These are phyloP conservation scores for Drosophila emarginata DNA, from an alignment of 2,888 invertebrate species.

Conservation along the genomic window DNA sequence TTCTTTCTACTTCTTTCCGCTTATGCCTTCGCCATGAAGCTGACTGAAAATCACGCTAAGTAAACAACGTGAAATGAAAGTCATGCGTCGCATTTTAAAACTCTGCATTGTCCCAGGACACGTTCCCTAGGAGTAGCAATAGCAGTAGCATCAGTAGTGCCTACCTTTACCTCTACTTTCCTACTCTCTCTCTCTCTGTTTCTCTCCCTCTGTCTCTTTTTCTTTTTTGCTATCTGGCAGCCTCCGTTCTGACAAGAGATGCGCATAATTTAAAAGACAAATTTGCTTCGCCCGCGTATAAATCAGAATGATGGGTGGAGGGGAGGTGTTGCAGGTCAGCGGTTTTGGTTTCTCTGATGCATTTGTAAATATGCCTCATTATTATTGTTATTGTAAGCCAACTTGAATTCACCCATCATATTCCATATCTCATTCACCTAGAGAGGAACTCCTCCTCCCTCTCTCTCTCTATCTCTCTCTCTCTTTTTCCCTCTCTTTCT, in stretches of 20 bases:
- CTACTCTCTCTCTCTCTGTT: background rate
- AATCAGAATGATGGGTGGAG: slow-evolving; percentile 10
- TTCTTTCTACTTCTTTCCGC: background rate
- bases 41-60: slow-evolving; percentile 70
- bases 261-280: slow-evolving; percentile 75
- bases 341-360: slow-evolving; percentile 39
- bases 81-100: slow-evolving; percentile 75
- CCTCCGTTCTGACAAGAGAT: slow-evolving; percentile 48
- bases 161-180: no score
- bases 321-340: background rate
- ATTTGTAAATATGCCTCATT: slow-evolving; percentile 73
- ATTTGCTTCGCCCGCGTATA: slow-evolving; percentile 50
- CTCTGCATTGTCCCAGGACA: slow-evolving; percentile 50
- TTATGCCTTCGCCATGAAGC: slow-evolving; percentile 9
- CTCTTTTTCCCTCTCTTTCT: background rate
- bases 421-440: background rate
- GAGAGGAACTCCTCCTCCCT: no score
- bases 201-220: background rate
- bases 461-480: no score
- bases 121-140: slow-evolving; percentile 16
- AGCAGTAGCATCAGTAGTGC: background rate
- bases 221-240: no score
- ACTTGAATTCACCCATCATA: slow-evolving; percentile 11
- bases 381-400: slow-evolving; percentile 58
- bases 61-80: slow-evolving; percentile 76